Percentiles rank a stretch among this genome's conserved stretches.
phyloP scores from a whole-genome alignment of 2,113 vertebrate species.

The Diphyllodes magnificus region DNA sequence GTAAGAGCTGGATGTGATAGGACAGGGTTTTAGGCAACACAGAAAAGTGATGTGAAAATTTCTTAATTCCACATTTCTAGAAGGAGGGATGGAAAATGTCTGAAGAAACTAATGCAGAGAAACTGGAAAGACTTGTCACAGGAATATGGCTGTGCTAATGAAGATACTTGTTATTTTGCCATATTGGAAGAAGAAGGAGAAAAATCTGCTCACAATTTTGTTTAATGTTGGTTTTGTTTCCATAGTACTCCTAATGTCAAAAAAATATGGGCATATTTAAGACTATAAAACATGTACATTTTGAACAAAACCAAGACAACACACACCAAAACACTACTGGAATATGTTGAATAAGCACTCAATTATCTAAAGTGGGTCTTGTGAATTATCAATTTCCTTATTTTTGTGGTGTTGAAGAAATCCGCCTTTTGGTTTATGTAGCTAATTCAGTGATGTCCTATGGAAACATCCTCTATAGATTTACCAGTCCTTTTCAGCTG shows the following conservation, averaged over 20 bases:
- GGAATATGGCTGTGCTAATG: background rate
- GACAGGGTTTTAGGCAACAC: background rate
- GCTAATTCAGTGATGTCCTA: background rate
- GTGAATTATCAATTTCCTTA: background rate
- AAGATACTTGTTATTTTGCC: background rate
- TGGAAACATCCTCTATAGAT: background rate
- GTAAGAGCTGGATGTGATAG: background rate
- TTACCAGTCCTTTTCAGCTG: background rate
- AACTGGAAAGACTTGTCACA: background rate
- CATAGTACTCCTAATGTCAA: background rate
- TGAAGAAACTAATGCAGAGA: background rate
- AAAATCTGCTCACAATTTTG: background rate
- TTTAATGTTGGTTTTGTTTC: background rate
- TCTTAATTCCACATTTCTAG: background rate
- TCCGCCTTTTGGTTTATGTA: fast-evolving
- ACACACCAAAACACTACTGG: background rate
- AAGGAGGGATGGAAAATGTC: background rate
- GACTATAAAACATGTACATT: background rate
- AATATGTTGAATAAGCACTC: background rate
- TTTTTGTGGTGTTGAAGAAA: background rate
- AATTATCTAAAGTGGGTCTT: background rate
- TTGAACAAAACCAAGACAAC: background rate
- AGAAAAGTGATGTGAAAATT: background rate
- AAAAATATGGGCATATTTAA: background rate
- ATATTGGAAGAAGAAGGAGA: background rate